These are phyloP conservation scores for Cabera pusaria DNA, from an alignment of 2,888 invertebrate genomes.

Conservation along the genomic window DNA sequence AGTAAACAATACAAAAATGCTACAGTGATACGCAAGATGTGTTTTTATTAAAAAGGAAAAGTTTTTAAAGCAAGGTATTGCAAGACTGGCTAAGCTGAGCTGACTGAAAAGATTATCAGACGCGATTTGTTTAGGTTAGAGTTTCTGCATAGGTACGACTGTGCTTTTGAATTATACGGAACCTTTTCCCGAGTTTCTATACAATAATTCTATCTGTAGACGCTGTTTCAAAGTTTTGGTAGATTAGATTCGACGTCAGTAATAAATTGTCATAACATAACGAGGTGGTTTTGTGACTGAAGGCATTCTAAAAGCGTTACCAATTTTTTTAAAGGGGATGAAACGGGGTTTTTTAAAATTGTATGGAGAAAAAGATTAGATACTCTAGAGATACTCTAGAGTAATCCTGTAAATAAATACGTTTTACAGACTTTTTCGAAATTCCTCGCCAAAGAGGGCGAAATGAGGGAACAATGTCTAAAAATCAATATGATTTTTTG, in stretches of 20 bases:
- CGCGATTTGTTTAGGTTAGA: constrained; percentile 33
- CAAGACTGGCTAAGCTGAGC: constrained; percentile 9
- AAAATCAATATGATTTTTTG: too few relatives aligned
- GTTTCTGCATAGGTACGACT: constrained; percentile 30
- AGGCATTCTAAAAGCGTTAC: too few relatives aligned
- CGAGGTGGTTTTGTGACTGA: constrained; percentile 3
- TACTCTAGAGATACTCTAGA: too few relatives aligned
- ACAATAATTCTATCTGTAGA: constrained; percentile 20
- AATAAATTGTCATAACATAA: constrained; percentile 15
- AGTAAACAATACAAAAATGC: too few relatives aligned
- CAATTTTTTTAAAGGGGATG: too few relatives aligned
- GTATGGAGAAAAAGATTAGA: too few relatives aligned
- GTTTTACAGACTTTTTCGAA: too few relatives aligned
- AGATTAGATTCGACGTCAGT: constrained; percentile 15
- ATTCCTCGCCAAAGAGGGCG: too few relatives aligned
- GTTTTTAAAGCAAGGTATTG: constrained; percentile 13
- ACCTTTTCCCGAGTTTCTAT: constrained; percentile 10
- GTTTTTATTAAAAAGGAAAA: too few relatives aligned
- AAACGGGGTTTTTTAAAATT: too few relatives aligned
- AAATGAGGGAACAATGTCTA: too few relatives aligned
- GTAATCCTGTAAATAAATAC: too few relatives aligned
- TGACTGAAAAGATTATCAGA: constrained; percentile 13
- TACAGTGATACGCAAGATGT: constrained; percentile 3
- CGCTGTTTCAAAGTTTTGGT: constrained; percentile 19
- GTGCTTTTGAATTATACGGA: constrained; percentile 11